These are phyloP conservation scores for Petaurus breviceps DNA, from an alignment of 2,113 vertebrate species.

Conservation along the genomic window DNA sequence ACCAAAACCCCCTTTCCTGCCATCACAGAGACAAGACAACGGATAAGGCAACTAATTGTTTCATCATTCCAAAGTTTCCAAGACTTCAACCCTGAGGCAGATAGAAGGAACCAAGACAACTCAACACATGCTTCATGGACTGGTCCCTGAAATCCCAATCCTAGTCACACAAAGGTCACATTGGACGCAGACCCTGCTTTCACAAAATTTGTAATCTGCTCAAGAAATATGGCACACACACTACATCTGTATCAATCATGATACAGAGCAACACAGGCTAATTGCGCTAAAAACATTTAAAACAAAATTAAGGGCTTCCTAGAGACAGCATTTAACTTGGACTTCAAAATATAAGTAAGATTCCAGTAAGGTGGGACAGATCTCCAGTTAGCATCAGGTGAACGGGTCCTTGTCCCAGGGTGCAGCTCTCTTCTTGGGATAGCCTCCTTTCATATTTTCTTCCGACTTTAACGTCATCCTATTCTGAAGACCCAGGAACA, in stretches of 20 bases:
- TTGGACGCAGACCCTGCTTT: not conserved
- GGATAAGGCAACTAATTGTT: not conserved
- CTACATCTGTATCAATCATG: not conserved
- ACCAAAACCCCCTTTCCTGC: not conserved
- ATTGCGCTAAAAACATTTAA: not conserved
- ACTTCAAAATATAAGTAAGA: not conserved
- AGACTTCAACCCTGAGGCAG: not conserved
- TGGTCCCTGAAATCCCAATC: not conserved
- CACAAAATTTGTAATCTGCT: not conserved
- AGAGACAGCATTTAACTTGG: not conserved
- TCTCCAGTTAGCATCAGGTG: not conserved
- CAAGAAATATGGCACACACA: not conserved
- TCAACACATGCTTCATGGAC: not conserved
- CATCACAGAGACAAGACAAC: not conserved
- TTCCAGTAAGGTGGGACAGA: not conserved
- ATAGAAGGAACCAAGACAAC: not conserved
- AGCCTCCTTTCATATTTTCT: not conserved
- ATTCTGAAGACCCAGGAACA: not conserved
- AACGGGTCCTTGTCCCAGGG: too few relatives aligned
- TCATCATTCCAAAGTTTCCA: not conserved
- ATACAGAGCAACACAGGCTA: not conserved
- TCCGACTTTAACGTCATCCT: not conserved
- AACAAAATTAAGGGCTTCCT: not conserved
- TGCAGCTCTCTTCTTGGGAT: not conserved
- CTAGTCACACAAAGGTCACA: not conserved